Base-by-base conservation (phyloP, 2,113 vertebrate genomes). In the Percina caprodes region DNA sequence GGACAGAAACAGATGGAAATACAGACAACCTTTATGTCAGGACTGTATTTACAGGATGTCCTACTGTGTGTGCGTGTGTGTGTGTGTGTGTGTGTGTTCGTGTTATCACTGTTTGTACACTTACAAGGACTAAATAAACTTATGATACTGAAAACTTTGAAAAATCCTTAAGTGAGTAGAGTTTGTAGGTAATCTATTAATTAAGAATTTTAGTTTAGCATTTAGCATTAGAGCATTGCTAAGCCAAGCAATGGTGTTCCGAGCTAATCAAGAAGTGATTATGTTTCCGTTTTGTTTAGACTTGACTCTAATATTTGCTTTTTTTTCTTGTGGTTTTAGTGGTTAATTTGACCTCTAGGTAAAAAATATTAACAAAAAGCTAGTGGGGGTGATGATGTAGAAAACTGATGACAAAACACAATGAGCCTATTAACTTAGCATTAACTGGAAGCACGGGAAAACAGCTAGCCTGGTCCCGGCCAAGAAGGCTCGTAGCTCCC, bases 1-100 rank as follows among this genome's bases (percentile, higher is more conserved):
- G n/a, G 75, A 46, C 69, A 74, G 46, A 86, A 49, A n/a, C 42
- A 74, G n/a, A 71, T 82, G 74, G 87, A 90, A 86, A 91, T 84
- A 84, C 59, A 66, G 62, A 30, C 54, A 60, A 69, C 77, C 84
- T 74, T 90, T 87, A 89, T 61, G 77, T 86, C 75, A 76, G 71
- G 48, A 62, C 45, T 79, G 84, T 74, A 94, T 85, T 85, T 81
- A 85, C 54, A 58, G 80, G 83, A 87, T 78, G 69, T 86, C 89
- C 87, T 79, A 74, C 90, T 86, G 90, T 85, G 90, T 88, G 74
- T 76, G 74, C 78, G 76, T 77, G 26, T 68, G 48, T 68, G 18
- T 59, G 67, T 70, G 51, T 30, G 18, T 49, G 48, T 75, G 35
- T 68, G 19, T 35, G 63, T 49, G 49, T 49, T 46, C 42, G 69